Base-by-base conservation (phyloP, 1,140 invertebrate genomes). In the Argopecten irradians region DNA sequence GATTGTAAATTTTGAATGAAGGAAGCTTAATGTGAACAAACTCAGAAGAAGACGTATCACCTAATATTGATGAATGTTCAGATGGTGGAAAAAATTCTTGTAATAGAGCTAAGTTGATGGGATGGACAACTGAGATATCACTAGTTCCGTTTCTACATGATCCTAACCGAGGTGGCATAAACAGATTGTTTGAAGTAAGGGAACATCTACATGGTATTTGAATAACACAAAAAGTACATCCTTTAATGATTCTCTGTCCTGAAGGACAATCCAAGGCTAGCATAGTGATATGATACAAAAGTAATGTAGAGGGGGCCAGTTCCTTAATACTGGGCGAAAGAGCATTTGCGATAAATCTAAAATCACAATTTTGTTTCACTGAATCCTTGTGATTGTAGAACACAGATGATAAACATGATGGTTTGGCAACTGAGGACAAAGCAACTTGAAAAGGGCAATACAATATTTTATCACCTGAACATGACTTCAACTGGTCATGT, bases 31-130 rank as follows among this genome's bases (percentile, higher is more conserved):
- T 22, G 2, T 11, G 34, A 28, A 87, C 82, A 22, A n/a, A 34
- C 9, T 87, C 22, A 22, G 55, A 13, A 82, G 36, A 87, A n/a
- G 34, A 34, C n/a, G 71, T 82, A 71, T 86, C 34, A 28, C 5
- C 86, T 22, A 82, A 34, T 14, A 86, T 86, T 0, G n/a, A 34
- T 0, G 34, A 0, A 39, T 82, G 41, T 36, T 87, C 35, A 8
- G 32, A 28, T 5, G 9, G 28, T 28, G 82, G 28, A 36, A 87
- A 87, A 83, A 87, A 87, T 19, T 87, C 32, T 36, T 87, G 86
- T 14, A 87, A 34, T 19, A 83, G 82, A 34, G 86, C 86, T 8
- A 87, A 33, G 82, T 87, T 87, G 34, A 87, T 19, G 7, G 86
- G 86, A 41, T 87, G 35, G n/a, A 83, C 36, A 19, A 46, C 41